Base-by-base conservation (phyloP, 1,140 invertebrate species). In the Camponotus floridanus region DNA sequence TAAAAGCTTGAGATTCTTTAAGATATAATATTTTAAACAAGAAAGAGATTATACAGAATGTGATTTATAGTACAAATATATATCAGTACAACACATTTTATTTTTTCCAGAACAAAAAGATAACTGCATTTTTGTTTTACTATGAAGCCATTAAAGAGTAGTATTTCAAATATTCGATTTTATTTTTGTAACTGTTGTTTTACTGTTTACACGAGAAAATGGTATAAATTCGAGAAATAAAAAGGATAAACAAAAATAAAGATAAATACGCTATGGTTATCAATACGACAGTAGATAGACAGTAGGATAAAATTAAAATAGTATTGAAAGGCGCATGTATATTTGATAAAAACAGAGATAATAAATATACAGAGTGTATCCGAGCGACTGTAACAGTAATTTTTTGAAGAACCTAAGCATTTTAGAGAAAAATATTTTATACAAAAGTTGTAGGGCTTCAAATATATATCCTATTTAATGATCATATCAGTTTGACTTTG, bases 121-220 rank as follows among this genome's bases (percentile, higher is more conserved):
- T 15, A 70, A 45, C 15, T 68, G 6, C 0, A 62, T 59, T 59
- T 70, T 59, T 15, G 33, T 59, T 59, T 31, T 2, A 18, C 11
- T 45, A 57, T 64, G 48, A 59, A 80, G 78, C 26, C 39, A 81
- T 71, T 71, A 71, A 18, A 71, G 36, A 70, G 9, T 39, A 31
- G 26, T 21, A 61, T 61, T 83, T 45, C 11, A 18, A 81, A 70
- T 33, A 36, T 67, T 67, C 18, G 15, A 62, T 73, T 83, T 73
- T 73, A 59, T 73, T 73, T 83, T 61, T 42, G 31, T 31, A 48
- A 83, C 73, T 5, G 8, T 31, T 33, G 11, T 36, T 61, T 62
- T 2, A 74, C 39, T 83, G 13, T 73, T 81, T 83, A 73, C 26
- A 83, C 13, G 0, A 15, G 31, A 13, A 48, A 83, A 83, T 74